These are phyloP conservation scores for Fistularia commersonii DNA, from an alignment of 2,797 vertebrate species.

Conservation along the genomic window DNA sequence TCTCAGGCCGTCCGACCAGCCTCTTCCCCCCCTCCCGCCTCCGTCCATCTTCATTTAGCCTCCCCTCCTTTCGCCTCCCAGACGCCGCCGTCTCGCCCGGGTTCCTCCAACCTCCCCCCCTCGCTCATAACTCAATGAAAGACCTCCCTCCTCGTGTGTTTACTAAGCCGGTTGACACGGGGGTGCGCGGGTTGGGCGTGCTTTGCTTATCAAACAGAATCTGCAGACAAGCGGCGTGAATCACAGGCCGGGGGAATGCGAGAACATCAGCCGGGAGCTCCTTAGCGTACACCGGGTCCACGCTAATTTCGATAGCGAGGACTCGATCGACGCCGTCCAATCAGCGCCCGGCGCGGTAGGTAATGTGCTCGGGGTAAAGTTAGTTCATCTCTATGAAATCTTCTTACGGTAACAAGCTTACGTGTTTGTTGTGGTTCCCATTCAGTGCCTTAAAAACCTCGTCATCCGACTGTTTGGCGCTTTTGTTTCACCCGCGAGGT, in stretches of 20 bases:
- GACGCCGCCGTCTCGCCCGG: slow-evolving; percentile 9
- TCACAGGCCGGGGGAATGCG: background rate
- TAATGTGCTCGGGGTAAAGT: slow-evolving; percentile 59
- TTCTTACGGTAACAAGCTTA: slow-evolving; percentile 78
- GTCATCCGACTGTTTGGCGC: slow-evolving; percentile 13
- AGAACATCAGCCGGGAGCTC: background rate
- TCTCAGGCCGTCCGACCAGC: slow-evolving; percentile 4
- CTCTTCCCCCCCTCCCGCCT: slow-evolving; percentile 6
- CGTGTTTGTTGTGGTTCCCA: slow-evolving; percentile 54
- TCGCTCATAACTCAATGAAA: slow-evolving; percentile 29
- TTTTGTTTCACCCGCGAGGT: background rate
- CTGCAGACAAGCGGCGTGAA: slow-evolving; percentile 8
- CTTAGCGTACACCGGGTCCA: no score
- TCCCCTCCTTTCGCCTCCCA: slow-evolving; percentile 7
- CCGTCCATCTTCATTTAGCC: slow-evolving; percentile 4
- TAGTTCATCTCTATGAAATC: slow-evolving; percentile 73
- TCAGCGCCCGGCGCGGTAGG: slow-evolving; percentile 21
- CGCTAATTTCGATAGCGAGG: background rate
- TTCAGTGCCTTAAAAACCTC: slow-evolving; percentile 40
- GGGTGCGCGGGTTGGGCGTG: slow-evolving; percentile 9
- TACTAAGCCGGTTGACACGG: slow-evolving; percentile 22
- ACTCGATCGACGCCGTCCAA: slow-evolving; percentile 24
- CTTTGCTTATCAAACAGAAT: slow-evolving; percentile 34
- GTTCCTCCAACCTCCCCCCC: slow-evolving; percentile 11
- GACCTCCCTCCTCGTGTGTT: slow-evolving; percentile 36